A percentile compares a stretch with the other conserved stretches of the same genome.
Evolutionary conservation across 2,888 invertebrate species (phyloP).

Genomic region (Acanthosepion lycidas): DNA sequence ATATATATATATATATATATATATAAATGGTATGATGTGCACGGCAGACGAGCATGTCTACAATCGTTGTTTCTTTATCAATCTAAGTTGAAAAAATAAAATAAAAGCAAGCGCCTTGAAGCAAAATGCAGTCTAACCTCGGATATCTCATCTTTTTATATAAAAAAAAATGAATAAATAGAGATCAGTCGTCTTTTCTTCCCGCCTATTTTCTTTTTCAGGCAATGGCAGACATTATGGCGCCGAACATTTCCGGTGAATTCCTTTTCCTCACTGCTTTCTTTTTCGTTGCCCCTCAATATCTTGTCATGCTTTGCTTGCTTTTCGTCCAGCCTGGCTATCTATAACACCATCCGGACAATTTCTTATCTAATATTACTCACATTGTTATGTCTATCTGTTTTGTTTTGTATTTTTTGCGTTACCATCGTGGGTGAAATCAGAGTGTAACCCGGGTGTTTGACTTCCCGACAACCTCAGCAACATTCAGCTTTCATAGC

Average conservation of each 20-base stretch:
- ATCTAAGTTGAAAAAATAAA: not conserved
- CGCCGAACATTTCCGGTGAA: not conserved
- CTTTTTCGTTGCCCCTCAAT: not conserved
- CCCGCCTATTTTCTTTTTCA: not conserved
- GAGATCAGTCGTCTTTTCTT: not conserved
- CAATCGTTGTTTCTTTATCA: too few relatives aligned
- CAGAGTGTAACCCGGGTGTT: not conserved
- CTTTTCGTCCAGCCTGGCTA: not conserved
- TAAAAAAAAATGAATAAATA: not conserved
- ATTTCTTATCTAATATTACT: not conserved
- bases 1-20: too few relatives aligned
- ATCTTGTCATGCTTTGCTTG: not conserved
- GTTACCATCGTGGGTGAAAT: not conserved
- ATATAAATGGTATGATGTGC: too few relatives aligned
- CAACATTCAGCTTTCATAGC: too few relatives aligned
- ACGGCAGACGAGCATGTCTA: too few relatives aligned
- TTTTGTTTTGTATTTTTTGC: not conserved
- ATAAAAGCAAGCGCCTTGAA: not conserved
- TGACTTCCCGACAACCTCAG: too few relatives aligned
- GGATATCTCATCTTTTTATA: not conserved
- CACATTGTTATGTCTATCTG: not conserved
- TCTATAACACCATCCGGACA: not conserved
- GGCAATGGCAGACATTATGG: not conserved
- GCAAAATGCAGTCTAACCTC: not conserved
- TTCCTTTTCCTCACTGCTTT: not conserved